These are phyloP conservation scores for Mugil cephalus DNA, from an alignment of 2,113 vertebrate genomes.

Conservation along the genomic window DNA sequence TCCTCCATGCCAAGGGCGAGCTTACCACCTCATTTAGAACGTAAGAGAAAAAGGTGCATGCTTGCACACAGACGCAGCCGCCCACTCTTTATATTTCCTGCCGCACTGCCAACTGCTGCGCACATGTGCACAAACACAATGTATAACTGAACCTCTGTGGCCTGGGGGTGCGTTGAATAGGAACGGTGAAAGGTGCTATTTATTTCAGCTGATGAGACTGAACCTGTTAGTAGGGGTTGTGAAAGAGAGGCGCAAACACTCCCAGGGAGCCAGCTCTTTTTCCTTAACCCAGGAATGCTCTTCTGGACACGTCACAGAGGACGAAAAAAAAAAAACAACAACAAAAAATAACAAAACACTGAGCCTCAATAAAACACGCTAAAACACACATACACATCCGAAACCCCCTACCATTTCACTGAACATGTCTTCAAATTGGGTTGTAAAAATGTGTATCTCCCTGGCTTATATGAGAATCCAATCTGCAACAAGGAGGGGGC, in stretches of 20 bases:
- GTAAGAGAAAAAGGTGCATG: slow-evolving; percentile 55
- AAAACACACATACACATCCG: slow-evolving; percentile 18
- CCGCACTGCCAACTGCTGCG: slow-evolving; percentile 26
- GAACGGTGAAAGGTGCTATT: slow-evolving; percentile 73
- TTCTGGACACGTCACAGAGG: slow-evolving; percentile 56
- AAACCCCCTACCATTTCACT: slow-evolving; percentile 26
- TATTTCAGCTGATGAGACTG: slow-evolving; percentile 76
- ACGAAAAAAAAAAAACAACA: slow-evolving; percentile 29
- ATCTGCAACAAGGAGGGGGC: slow-evolving; percentile 49
- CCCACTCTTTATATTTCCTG: slow-evolving; percentile 53
- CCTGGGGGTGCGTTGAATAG: slow-evolving; percentile 61
- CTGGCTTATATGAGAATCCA: slow-evolving; percentile 68
- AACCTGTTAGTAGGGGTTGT: slow-evolving; percentile 58
- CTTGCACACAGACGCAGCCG: slow-evolving; percentile 40
- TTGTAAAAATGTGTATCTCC: slow-evolving; percentile 73
- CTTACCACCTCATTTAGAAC: slow-evolving; percentile 69
- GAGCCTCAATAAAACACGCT: slow-evolving; percentile 58
- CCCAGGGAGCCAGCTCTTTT: slow-evolving; percentile 28
- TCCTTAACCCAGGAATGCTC: slow-evolving; percentile 32
- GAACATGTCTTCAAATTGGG: slow-evolving; percentile 65
- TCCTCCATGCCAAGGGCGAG: slow-evolving; percentile 66
- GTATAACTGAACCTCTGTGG: slow-evolving; percentile 52
- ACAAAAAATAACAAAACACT: slow-evolving; percentile 58
- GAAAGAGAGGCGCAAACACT: slow-evolving; percentile 29
- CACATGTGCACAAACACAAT: slow-evolving; percentile 58